Evolutionary conservation across 1,140 invertebrate genomes (phyloP), one percentile per base, ranked within the genome.

Genomic region (Leucophenga varia): DNA sequence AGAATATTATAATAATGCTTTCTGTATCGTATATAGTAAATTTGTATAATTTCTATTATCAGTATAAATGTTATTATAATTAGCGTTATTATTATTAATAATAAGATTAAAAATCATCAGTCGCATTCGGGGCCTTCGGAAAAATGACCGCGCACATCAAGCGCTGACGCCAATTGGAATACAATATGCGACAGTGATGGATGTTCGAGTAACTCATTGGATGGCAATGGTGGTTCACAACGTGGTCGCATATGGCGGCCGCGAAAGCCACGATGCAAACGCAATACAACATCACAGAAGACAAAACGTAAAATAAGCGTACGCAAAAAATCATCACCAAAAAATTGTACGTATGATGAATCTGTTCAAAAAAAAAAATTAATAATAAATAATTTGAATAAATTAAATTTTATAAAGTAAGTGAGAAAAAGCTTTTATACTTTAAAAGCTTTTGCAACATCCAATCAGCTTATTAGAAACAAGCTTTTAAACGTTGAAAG

Each of bases 321-420:
- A 43, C 93, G 84, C 47, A 97, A 80, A 78, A 97, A 97, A 70
- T 97, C 93, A 76, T 97, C 94, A 16, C 91, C 91, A 76, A 95
- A 90, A 78, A 97, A 96, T 75, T 90, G 84, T 45, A 92, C 78
- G 72, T 90, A 90, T 41, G 85, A 86, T 21, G 84, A 79, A 77
- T 93, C 90, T 91, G 74, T 10, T n/a, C 79, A 81, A 37, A 39
- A 5, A 31, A 47, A 13, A 20, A 3, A 19, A 7, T 6, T 9
- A 17, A 12, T 9, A 10, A 41, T 41, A 16, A 21, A 9, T 16
- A 19, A 18, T 25, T 52, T 10, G 16, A 10, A 12, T 3, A 12
- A 40, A 16, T 48, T 38, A 18, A 41, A 39, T 21, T 7, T 28
- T 42, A 6, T 8, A 41, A 41, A 30, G 7, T 30, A 30, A 30